Evolutionary conservation across 2,888 invertebrate species (phyloP), one percentile per base, ranked within the genome.

Genomic region (Pterobdella sp.): DNA sequence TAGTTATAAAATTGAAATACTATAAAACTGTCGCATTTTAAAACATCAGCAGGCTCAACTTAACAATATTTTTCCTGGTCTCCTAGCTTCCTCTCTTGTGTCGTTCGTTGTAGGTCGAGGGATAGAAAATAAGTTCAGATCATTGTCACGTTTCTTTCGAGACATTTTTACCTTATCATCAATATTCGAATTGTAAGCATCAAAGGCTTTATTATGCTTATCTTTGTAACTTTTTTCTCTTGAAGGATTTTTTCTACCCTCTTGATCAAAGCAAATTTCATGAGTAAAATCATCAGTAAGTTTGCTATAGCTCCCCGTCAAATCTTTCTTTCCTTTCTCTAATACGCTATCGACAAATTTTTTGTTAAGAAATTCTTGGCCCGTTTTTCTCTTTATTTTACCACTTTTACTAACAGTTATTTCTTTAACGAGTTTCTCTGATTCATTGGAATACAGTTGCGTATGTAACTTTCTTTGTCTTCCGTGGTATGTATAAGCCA

Each of bases 401-500:
- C 60, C 60, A 56, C 60, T 56, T n/a, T 56, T 56, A 26, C 10
- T 56, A 22, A 56, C 60, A 56, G 60, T 56, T 7, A 56, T 56
- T n/a, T 56, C 60, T n/a, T 56, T 7, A 22, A 56, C 60, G 14
- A 56, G n/a, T 26, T 26, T 56, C n/a, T 56, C 60, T 22, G n/a
- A 22, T 18, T 42, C 42, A 14, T 14, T 42, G 7, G 42, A 18
- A 4, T 26, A 22, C 60, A 56, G 18, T 3, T 7, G 60, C 10
- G 14, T 26, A 26, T 26, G 14, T 22, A n/a, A 26, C 60, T 56
- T 56, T 22, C n/a, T 56, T 22, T 56, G 60, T 22, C 60, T 4
- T 3, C 60, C 60, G 60, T 56, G 60, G 60, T 56, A 56, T 3
- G 60, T 56, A 26, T 56, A 56, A 22, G 60, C 60, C 60, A 56